Percentiles rank a stretch among this genome's conserved stretches.
phyloP scores from a whole-genome alignment of 1,140 invertebrate genomes.

The Papilio machaon region DNA sequence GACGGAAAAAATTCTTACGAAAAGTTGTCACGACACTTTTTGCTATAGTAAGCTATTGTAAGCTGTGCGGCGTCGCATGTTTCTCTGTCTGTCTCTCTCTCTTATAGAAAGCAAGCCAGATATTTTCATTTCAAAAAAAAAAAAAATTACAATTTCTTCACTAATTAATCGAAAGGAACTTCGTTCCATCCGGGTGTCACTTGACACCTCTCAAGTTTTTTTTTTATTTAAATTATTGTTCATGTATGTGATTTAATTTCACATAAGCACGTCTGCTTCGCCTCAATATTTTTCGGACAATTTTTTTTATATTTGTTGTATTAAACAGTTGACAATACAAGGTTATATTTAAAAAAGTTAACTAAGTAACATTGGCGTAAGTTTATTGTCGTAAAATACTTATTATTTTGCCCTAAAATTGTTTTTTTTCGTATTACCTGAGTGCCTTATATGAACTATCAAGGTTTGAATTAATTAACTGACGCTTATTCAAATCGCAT shows the following conservation, averaged over 20 bases:
- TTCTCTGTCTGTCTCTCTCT: too few species aligned
- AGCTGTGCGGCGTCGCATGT: too few species aligned
- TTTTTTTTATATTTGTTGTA: neutral
- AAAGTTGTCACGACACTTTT: too few species aligned
- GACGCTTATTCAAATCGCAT: slow-evolving; percentile 15
- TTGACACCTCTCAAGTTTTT: too few species aligned
- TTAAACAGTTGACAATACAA: neutral
- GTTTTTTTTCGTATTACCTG: neutral
- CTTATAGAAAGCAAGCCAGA: too few species aligned
- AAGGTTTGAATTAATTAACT: slow-evolving; percentile 32
- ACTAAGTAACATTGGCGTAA: neutral
- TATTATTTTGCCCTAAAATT: slow-evolving; percentile 6
- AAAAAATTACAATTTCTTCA: too few species aligned
- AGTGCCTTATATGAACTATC: neutral
- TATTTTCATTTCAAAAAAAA: too few species aligned
- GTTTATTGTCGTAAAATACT: neutral
- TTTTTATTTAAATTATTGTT: neutral
- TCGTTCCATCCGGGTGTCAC: too few species aligned
- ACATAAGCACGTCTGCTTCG: neutral
- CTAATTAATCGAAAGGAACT: too few species aligned
- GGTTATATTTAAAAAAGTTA: neutral
- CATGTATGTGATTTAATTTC: neutral
- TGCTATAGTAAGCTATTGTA: too few species aligned
- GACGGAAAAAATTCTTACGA: too few species aligned
- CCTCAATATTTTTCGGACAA: neutral